phyloP scores from a whole-genome alignment of 2,113 vertebrate species.

The Engystomops pustulosus region DNA sequence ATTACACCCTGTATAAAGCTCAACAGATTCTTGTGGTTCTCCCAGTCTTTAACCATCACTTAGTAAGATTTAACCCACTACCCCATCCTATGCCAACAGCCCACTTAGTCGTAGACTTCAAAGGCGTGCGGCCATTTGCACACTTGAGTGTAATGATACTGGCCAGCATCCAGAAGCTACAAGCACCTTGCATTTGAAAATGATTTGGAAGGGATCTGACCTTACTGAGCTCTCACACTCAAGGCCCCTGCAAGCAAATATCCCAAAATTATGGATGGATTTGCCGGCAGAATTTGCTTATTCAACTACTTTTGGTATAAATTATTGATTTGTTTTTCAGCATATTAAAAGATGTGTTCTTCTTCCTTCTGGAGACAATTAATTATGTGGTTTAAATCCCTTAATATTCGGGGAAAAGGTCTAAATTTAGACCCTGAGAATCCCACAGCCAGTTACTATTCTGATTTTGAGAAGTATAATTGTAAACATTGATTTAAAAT shows the following conservation, averaged over 20 bases:
- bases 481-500: conserved; percentile 54
- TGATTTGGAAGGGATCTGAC: conserved; percentile 12
- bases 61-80: conserved; percentile 33
- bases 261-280: background rate
- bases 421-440: conserved; percentile 36
- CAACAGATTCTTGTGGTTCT: conserved; percentile 29
- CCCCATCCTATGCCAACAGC: conserved; percentile 34
- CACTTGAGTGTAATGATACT: conserved; percentile 13
- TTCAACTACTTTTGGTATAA: conserved; percentile 31
- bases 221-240: conserved; percentile 31
- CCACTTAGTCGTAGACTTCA: conserved; percentile 50
- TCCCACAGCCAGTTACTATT: conserved; percentile 18
- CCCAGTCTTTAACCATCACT: conserved; percentile 30
- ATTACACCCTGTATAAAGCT: conserved; percentile 23
- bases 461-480: conserved; percentile 42
- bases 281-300: background rate
- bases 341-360: conserved; percentile 7
- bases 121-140: conserved; percentile 21
- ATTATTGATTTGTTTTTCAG: conserved; percentile 28
- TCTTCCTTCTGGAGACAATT: conserved; percentile 49
- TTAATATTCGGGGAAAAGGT: conserved; percentile 46
- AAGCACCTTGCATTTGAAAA: conserved; percentile 47
- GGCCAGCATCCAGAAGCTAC: conserved; percentile 6
- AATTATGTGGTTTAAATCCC: conserved; percentile 50
- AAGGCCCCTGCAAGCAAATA: conserved; percentile 37